Percentiles rank a stretch among this genome's conserved stretches.
phyloP scores from a whole-genome alignment of 2,797 vertebrate genomes.

The Crenichthys baileyi region DNA sequence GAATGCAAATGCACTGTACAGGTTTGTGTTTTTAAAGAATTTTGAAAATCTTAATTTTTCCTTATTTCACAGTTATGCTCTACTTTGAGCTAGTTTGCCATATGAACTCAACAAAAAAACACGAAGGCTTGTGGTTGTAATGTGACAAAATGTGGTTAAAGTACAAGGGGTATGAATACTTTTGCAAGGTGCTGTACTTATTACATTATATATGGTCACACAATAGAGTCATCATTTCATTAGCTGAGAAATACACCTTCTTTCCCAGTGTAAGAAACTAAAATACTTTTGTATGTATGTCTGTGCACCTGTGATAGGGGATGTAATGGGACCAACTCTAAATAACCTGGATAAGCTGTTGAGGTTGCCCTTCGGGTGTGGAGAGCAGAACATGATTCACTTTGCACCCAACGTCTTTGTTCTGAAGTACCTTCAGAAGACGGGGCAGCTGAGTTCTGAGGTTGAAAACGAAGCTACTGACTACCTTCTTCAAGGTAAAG shows the following conservation, averaged over 20 bases:
- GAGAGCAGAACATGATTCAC: slow-evolving; percentile 98
- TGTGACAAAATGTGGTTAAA: neutral
- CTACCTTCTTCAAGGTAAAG: slow-evolving; percentile 90
- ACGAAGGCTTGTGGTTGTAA: neutral
- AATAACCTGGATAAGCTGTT: slow-evolving; percentile 93
- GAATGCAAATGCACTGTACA: neutral
- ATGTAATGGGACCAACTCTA: slow-evolving; percentile 93
- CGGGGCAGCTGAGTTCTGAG: slow-evolving; percentile 87
- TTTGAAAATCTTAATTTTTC: neutral
- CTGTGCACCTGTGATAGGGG: slow-evolving; percentile 77
- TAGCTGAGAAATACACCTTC: neutral
- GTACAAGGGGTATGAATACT: neutral
- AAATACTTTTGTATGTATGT: slow-evolving; percentile 4
- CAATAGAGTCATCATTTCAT: neutral
- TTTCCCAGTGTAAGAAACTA: neutral
- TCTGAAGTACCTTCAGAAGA: slow-evolving; percentile 94
- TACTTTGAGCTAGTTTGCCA: neutral
- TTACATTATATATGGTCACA: neutral
- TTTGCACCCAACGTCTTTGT: slow-evolving; percentile 96
- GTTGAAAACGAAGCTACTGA: slow-evolving; percentile 91
- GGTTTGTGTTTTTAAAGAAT: neutral
- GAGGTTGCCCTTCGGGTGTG: slow-evolving; percentile 91
- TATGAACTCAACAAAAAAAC: neutral
- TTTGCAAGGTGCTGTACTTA: neutral
- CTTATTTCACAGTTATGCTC: neutral